A percentile compares a stretch with the other conserved stretches of the same genome.
phyloP scores from a whole-genome alignment of 2,888 invertebrate genomes.

The Parnassius apollo region DNA sequence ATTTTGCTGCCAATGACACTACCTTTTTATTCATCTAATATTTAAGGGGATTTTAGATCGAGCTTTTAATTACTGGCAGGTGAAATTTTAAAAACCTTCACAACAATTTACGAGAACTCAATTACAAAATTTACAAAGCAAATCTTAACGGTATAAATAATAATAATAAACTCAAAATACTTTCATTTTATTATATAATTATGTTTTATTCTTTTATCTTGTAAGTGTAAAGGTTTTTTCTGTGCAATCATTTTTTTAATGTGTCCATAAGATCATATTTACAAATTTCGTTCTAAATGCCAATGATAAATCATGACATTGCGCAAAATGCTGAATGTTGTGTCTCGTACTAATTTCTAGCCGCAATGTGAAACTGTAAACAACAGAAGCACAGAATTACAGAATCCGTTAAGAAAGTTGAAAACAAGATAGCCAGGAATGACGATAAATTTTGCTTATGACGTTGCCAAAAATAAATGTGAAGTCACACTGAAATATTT shows the following conservation, averaged over 20 bases:
- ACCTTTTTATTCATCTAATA: no score
- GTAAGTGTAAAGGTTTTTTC: conserved; percentile 4
- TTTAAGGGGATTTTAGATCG: no score
- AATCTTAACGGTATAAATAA: not conserved
- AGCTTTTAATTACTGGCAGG: no score
- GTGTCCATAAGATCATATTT: conserved; percentile 12
- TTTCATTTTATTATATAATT: no score
- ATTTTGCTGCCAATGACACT: no score
- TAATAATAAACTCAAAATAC: no score
- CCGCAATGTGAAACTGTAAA: conserved; percentile 1
- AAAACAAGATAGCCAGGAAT: conserved; percentile 14
- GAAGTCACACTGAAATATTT: no score
- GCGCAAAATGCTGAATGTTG: conserved; percentile 11
- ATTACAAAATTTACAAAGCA: no score
- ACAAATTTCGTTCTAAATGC: conserved; percentile 10
- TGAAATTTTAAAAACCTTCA: no score
- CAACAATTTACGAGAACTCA: no score
- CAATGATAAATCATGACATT: conserved; percentile 16
- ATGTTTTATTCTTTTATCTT: not conserved
- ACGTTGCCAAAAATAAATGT: no score
- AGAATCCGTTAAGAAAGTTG: conserved; percentile 19
- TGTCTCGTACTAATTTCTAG: conserved; percentile 7
- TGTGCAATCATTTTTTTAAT: conserved; percentile 17
- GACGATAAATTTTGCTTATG: conserved; percentile 5
- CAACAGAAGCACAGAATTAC: not conserved